These are phyloP conservation scores for Hypomecis atomaria DNA, from an alignment of 2,888 invertebrate species.

Conservation along the genomic window DNA sequence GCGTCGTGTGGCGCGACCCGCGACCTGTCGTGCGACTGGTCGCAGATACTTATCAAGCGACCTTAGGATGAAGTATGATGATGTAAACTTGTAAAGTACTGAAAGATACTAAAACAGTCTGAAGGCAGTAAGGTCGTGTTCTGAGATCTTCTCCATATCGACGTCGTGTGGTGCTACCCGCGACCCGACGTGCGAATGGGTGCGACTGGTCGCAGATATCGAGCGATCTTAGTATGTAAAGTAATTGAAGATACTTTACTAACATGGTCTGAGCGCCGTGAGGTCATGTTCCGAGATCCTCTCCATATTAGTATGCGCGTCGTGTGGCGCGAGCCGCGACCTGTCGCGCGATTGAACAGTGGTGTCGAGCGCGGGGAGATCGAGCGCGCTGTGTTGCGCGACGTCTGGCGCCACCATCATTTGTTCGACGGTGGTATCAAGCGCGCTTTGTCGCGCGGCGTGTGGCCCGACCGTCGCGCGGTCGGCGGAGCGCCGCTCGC, in stretches of 20 bases:
- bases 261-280: slow-evolving; percentile 68
- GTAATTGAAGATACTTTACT: slow-evolving; percentile 15
- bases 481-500: slow-evolving; percentile 51
- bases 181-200: slow-evolving; percentile 46
- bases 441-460: slow-evolving; percentile 22
- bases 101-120: slow-evolving; percentile 58
- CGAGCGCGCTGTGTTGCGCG: slow-evolving; percentile 55
- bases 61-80: neutral
- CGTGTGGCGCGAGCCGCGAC: slow-evolving; percentile 28
- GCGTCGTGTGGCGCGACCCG: slow-evolving; percentile 43
- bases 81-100: too few species aligned
- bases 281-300: slow-evolving; percentile 63
- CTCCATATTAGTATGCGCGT: slow-evolving; percentile 60
- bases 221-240: too few species aligned
- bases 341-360: slow-evolving; percentile 34
- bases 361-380: slow-evolving; percentile 45
- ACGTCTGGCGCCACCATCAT: slow-evolving; percentile 32
- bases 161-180: slow-evolving; percentile 42
- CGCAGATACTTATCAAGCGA: too few species aligned
- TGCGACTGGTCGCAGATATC: slow-evolving; percentile 47
- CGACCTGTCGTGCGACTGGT: slow-evolving; percentile 58
- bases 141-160: slow-evolving; percentile 68
- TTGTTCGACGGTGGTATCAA: slow-evolving; percentile 32
- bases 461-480: neutral
- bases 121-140: slow-evolving; percentile 62